Percentiles rank a stretch among this genome's conserved stretches.
These are phyloP conservation scores for Ectropis crepuscularia DNA, from an alignment of 2,888 invertebrate genomes.

Conservation along the genomic window DNA sequence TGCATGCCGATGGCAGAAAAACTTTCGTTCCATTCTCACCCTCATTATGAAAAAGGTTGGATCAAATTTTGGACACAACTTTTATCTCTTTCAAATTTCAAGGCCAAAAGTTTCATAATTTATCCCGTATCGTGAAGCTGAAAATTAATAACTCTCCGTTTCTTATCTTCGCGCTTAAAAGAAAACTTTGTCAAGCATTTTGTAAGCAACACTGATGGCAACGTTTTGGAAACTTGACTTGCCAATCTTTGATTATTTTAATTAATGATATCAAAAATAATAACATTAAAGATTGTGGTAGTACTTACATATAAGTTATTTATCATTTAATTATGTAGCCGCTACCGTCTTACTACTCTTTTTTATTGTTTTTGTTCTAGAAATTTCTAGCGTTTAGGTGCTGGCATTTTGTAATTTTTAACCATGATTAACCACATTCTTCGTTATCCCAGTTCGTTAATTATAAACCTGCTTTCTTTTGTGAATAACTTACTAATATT, in stretches of 20 bases:
- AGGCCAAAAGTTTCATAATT: conserved; percentile 48
- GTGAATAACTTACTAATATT: no score
- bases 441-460: no score
- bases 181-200: conserved; percentile 41
- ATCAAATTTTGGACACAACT: conserved; percentile 42
- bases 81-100: conserved; percentile 53
- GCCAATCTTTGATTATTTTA: conserved; percentile 15
- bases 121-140: conserved; percentile 37
- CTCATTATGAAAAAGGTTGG: conserved; percentile 52
- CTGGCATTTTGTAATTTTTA: no score
- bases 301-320: no score
- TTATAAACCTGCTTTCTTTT: no score
- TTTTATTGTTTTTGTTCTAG: no score
- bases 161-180: conserved; percentile 35
- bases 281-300: neutral
- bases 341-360: no score
- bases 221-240: conserved; percentile 29
- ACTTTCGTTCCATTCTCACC: conserved; percentile 42
- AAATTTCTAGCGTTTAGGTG: no score
- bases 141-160: conserved; percentile 37
- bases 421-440: no score
- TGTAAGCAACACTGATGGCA: conserved; percentile 37
- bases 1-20: conserved; percentile 27
- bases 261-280: conserved; percentile 25
- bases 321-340: no score